Base-by-base conservation (phyloP, 2,797 vertebrate species). In the Hypotaenidia philippensis region DNA sequence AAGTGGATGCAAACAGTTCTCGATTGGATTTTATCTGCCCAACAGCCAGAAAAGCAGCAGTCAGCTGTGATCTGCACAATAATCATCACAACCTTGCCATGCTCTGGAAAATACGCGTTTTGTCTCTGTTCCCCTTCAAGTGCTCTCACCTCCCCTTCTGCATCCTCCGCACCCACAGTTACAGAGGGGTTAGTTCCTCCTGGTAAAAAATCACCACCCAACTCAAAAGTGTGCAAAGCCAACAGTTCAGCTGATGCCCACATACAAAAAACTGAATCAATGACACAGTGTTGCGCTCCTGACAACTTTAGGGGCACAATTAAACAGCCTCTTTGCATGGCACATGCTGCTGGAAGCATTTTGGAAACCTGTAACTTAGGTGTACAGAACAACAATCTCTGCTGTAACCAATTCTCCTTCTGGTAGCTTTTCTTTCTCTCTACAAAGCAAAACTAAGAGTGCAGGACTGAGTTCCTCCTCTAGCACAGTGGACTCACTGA, bases 401-500 rank as follows among this genome's bases (percentile, higher is more conserved):
- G 41, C 41, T 44, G 41, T 44, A 44, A 19, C 18, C 25, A 25
- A 7, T n/a, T 61, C 32, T 52, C 56, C 56, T 26, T 10, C 18
- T 8, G 0, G n/a, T 11, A 56, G n/a, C 66, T 17, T 59, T 40
- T 36, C 29, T 52, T 68, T 68, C 40, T 36, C 32, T 36, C 40
- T 20, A 23, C 32, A 50, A 66, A n/a, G 25, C 26, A 45, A 80
- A 47, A 29, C 10, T 13, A 36, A 31, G 49, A 72, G n/a, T 4
- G 4, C 1, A 10, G 60, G 16, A 49, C 47, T 1, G 12, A 44
- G 41, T 44, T 72, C 41, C 18, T 44, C 8, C 41, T 20, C 36
- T 7, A 53, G 59, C n/a, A 21, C 32, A 47, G 32, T 5, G 4
- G 36, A n/a, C 1, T 4, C 41, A 22, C 34, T 1, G 1, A 19